Conservation (phyloP, 2,888 invertebrate species). For the Acanthosepion pharaonis region DNA sequence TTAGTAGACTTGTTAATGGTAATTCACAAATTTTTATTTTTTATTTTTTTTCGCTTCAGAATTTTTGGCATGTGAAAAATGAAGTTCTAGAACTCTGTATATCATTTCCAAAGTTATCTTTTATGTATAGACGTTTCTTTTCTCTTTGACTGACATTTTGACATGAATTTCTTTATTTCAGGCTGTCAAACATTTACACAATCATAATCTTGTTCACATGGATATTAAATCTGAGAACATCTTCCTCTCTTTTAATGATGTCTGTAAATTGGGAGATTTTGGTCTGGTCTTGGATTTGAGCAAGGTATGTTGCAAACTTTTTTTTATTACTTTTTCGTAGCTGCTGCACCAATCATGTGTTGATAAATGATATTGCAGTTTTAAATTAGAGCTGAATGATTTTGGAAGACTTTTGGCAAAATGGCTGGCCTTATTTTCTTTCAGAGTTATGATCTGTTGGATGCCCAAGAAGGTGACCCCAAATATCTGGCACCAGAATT, state of each 20-base stretch:
- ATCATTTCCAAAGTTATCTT: too few relatives aligned
- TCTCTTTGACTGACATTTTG: too few relatives aligned
- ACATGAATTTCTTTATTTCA: conserved; percentile 65
- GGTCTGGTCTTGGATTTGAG: conserved; percentile 82
- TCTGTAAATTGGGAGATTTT: conserved; percentile 85
- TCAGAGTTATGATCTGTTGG: conserved; percentile 76
- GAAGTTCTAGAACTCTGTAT: too few relatives aligned
- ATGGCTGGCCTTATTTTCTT: conserved; percentile 52
- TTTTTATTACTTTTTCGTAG: neutral
- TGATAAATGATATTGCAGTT: too few relatives aligned
- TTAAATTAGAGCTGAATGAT: too few relatives aligned
- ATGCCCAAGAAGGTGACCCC: conserved; percentile 83
- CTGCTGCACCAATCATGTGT: neutral
- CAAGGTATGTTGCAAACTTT: conserved; percentile 66
- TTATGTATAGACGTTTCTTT: neutral
- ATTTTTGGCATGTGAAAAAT: too few relatives aligned
- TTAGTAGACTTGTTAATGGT: conserved; percentile 79
- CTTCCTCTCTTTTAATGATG: conserved; percentile 80
- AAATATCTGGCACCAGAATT: conserved; percentile 85
- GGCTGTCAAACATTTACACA: conserved; percentile 82
- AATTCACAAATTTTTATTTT: conserved; percentile 42
- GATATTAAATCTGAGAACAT: conserved; percentile 88
- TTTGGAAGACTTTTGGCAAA: too few relatives aligned
- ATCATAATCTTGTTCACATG: conserved; percentile 81
- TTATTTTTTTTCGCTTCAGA: too few relatives aligned